A percentile compares a stretch with the other conserved stretches of the same genome.
phyloP scores from a whole-genome alignment of 2,797 vertebrate genomes.

The Macropodus opercularis region DNA sequence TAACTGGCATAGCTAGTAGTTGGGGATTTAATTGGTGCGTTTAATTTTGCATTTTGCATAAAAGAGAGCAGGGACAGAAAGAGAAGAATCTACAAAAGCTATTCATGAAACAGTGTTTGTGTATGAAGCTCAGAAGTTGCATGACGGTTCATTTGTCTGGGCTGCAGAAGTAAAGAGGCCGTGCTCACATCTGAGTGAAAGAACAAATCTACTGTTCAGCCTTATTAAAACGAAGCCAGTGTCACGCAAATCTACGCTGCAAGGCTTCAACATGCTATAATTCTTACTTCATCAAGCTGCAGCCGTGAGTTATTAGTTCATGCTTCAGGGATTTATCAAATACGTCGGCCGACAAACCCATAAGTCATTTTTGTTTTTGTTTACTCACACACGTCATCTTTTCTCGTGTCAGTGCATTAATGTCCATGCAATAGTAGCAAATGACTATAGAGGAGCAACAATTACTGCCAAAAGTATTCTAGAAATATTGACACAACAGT shows the following conservation, averaged over 20 bases:
- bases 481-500: not conserved
- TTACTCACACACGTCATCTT: not conserved
- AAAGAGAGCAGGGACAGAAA: too few species aligned
- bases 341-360: not conserved
- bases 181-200: not conserved
- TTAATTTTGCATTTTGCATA: too few species aligned
- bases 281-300: not conserved
- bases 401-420: not conserved
- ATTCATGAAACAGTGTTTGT: not conserved
- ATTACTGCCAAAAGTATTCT: too few species aligned
- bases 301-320: not conserved
- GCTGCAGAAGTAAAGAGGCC: not conserved
- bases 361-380: not conserved
- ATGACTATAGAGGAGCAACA: not conserved
- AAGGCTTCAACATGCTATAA: not conserved
- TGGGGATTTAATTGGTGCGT: too few species aligned
- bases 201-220: not conserved
- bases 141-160: not conserved
- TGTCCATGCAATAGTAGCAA: not conserved
- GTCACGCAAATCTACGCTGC: not conserved
- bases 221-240: constrained; percentile 9
- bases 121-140: not conserved
- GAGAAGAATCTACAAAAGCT: not conserved
- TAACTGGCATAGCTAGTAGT: too few species aligned
- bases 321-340: not conserved